These are phyloP conservation scores for Paelopatides confundens DNA, from an alignment of 53 echinoderm and acorn worm genomes.

Conservation along the genomic window DNA sequence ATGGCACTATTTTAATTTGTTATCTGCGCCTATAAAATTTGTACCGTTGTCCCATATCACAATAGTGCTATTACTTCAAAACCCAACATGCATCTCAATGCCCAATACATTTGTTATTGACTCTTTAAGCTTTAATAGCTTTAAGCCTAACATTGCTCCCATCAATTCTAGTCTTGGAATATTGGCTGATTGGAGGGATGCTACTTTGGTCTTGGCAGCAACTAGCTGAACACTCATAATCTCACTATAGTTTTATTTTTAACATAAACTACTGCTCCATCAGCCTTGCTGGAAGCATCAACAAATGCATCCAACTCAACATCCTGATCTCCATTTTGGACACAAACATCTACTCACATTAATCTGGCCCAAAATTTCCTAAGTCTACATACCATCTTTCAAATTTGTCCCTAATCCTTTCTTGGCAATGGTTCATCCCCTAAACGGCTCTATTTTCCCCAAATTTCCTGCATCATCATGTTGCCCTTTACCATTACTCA, in stretches of 20 bases:
- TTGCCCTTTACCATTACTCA: too few relatives aligned
- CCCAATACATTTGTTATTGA: neutral
- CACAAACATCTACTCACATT: too few relatives aligned
- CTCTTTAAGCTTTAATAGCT: conserved; percentile 4
- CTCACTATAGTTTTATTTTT: neutral
- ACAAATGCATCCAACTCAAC: too few relatives aligned
- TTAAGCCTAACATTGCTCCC: conserved; percentile 44
- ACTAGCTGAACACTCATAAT: conserved; percentile 12
- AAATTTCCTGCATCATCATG: too few relatives aligned
- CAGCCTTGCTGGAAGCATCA: conserved; percentile 43
- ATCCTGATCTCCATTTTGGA: too few relatives aligned
- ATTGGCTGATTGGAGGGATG: conserved; percentile 18
- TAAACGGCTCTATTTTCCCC: too few relatives aligned
- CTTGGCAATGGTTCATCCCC: too few relatives aligned
- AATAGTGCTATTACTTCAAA: conserved; percentile 68
- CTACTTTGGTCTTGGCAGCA: conserved; percentile 43
- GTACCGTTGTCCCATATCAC: conserved; percentile 37
- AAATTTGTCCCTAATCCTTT: too few relatives aligned
- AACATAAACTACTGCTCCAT: conserved; percentile 25
- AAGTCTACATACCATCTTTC: too few relatives aligned
- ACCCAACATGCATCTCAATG: conserved; percentile 17
- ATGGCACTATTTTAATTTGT: too few relatives aligned
- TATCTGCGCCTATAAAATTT: conserved; percentile 44
- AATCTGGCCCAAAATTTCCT: too few relatives aligned
- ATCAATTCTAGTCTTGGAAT: conserved; percentile 45